These are phyloP conservation scores for Patella pellucida DNA, from an alignment of 2,888 invertebrate genomes.

Conservation along the genomic window DNA sequence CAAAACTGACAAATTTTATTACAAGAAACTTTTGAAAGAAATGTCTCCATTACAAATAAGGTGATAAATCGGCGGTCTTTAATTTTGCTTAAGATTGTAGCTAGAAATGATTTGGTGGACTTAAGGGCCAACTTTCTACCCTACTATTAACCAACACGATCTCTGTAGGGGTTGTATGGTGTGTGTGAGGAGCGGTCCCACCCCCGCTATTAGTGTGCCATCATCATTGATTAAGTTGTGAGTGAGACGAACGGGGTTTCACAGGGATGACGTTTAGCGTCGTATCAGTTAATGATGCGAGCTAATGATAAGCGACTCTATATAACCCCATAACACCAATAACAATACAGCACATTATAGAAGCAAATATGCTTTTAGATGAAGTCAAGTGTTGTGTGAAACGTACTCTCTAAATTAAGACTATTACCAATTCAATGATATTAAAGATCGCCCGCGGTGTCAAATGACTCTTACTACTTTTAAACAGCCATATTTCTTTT, in stretches of 20 bases:
- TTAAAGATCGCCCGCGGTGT: neutral
- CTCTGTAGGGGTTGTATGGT: no score
- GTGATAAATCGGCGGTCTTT: no score
- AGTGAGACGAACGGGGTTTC: neutral
- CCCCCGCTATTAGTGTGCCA: no score
- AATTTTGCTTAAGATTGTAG: no score
- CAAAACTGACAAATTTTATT: no score
- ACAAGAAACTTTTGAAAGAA: no score
- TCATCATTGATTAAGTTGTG: constrained; percentile 1
- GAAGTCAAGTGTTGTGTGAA: constrained; percentile 6
- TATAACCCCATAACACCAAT: neutral
- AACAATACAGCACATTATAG: neutral
- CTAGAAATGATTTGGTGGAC: no score
- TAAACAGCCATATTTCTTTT: constrained; percentile 3
- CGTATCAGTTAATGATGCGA: constrained; percentile 1
- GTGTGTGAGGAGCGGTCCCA: no score
- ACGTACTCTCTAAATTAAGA: neutral
- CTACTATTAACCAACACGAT: no score
- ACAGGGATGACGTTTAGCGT: neutral
- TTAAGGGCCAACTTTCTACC: no score
- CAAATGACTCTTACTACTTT: neutral
- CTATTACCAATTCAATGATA: neutral
- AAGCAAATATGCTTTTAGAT: neutral
- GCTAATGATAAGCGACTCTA: neutral
- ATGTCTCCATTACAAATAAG: no score